A percentile compares a stretch with the other conserved stretches of the same genome.
phyloP scores from a whole-genome alignment of 2,797 vertebrate genomes.

The Pangasius krempfi region DNA sequence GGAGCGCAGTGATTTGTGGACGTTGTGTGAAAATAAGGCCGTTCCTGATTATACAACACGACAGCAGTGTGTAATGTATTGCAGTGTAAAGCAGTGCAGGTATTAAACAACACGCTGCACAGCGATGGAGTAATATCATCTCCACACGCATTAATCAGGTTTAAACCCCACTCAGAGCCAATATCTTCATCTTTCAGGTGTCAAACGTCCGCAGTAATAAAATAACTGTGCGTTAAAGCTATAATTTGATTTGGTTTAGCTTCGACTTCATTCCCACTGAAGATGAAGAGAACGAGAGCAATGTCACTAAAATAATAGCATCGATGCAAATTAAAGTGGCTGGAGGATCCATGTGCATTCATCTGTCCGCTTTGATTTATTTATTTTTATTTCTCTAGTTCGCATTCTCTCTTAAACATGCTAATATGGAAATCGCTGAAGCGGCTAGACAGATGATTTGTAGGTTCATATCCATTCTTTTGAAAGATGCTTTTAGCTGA shows the following conservation, averaged over 20 bases:
- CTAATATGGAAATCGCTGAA: not conserved
- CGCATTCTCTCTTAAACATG: not conserved
- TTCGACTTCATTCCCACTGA: not conserved
- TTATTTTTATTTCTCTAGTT: not conserved
- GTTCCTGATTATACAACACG: not conserved
- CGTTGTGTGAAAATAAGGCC: not conserved
- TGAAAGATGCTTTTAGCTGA: not conserved
- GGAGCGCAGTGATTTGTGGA: not conserved
- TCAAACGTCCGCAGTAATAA: slow-evolving; percentile 7
- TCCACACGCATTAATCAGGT: not conserved
- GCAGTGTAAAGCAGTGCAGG: not conserved
- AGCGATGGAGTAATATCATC: slow-evolving; percentile 4
- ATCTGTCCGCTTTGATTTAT: too few species aligned
- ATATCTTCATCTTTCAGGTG: not conserved
- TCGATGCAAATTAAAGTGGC: not conserved
- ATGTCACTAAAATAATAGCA: not conserved
- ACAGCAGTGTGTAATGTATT: not conserved
- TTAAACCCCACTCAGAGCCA: slow-evolving; percentile 10
- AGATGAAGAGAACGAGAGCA: not conserved
- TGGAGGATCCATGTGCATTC: not conserved
- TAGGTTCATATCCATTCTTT: not conserved
- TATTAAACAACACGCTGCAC: not conserved
- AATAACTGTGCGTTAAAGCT: not conserved
- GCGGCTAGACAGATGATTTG: too few species aligned
- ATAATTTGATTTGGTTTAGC: not conserved